Conservation (phyloP, 2,888 invertebrate species). For the Drosophila lutescens region DNA sequence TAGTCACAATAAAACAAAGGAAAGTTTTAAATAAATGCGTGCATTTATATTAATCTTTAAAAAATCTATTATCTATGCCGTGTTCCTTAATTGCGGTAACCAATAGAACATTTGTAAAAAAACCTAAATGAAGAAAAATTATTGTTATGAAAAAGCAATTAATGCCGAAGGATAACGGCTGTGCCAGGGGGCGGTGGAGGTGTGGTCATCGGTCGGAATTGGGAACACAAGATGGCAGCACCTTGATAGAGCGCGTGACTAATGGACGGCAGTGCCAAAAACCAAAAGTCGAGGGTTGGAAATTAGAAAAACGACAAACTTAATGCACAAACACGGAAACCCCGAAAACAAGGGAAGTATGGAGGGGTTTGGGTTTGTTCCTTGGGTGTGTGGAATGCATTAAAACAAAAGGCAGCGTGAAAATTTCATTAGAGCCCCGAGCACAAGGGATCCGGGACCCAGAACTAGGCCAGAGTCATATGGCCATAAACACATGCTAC, state of each 20-base stretch:
- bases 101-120: constrained; percentile 47
- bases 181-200: constrained; percentile 26
- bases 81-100: constrained; percentile 25
- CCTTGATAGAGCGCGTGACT: constrained; percentile 75
- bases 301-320: constrained; percentile 54
- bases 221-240: constrained; percentile 63
- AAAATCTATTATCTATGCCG: neutral
- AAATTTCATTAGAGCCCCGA: constrained; percentile 64
- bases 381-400: constrained; percentile 59
- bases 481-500: constrained; percentile 68
- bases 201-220: constrained; percentile 53
- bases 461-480: constrained; percentile 55
- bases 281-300: constrained; percentile 52
- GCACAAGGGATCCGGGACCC: constrained; percentile 6
- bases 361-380: constrained; percentile 1
- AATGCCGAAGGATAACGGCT: constrained; percentile 35
- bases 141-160: constrained; percentile 62
- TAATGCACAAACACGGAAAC: constrained; percentile 58
- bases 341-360: constrained; percentile 5
- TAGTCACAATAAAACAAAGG: neutral
- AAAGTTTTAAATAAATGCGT: neutral
- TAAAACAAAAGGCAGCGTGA: constrained; percentile 65
- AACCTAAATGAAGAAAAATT: constrained; percentile 35
- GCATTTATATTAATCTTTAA: neutral
- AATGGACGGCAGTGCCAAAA: constrained; percentile 52